Conservation (phyloP, 2,888 invertebrate species). For the Panopea generosa region DNA sequence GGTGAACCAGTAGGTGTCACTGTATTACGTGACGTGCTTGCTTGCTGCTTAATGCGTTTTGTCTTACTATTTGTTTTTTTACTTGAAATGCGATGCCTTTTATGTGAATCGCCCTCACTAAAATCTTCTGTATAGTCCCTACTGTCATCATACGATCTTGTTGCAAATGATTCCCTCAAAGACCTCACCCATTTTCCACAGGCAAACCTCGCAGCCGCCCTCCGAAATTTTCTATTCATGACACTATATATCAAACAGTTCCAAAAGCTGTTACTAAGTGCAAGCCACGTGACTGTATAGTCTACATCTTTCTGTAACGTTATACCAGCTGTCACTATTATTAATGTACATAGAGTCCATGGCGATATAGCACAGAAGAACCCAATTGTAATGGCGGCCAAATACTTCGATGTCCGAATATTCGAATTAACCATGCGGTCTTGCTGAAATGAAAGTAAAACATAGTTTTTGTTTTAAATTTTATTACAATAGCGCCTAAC, state of each 20-base stretch:
- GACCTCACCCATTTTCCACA: constrained; percentile 50
- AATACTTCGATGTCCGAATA: constrained; percentile 46
- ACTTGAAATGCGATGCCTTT: no score
- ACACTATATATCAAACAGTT: constrained; percentile 62
- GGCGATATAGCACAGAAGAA: constrained; percentile 65
- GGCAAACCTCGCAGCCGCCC: constrained; percentile 41
- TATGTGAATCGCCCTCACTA: no score
- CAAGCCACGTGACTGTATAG: constrained; percentile 64
- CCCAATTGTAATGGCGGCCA: constrained; percentile 59
- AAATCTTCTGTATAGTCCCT: constrained; percentile 28
- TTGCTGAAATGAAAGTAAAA: neutral
- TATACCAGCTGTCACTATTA: constrained; percentile 49
- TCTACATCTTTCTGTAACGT: constrained; percentile 55
- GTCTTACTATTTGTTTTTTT: no score
- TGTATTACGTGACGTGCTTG: no score
- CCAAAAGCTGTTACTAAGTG: constrained; percentile 67
- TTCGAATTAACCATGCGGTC: neutral
- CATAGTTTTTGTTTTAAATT: no score
- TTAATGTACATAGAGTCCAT: constrained; percentile 61
- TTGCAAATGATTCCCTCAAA: constrained; percentile 19
- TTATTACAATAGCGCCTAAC: no score
- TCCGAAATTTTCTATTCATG: constrained; percentile 55
- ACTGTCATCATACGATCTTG: constrained; percentile 30
- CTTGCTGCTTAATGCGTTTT: no score
- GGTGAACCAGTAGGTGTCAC: no score